These are phyloP conservation scores for Ondatra zibethicus DNA, from an alignment of 2,113 vertebrate genomes.

Conservation along the genomic window DNA sequence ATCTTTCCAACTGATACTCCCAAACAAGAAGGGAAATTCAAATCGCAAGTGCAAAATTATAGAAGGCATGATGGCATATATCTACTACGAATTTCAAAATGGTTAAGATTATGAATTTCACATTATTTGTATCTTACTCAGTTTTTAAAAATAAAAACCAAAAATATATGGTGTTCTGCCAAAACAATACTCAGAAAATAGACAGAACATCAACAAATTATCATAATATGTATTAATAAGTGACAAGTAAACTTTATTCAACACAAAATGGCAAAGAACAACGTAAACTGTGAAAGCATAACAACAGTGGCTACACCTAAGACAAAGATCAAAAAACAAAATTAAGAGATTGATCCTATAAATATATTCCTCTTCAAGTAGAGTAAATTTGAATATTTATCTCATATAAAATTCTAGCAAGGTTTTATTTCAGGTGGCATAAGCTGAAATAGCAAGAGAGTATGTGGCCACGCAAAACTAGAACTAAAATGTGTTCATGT, in stretches of 20 bases:
- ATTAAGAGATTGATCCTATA: neutral
- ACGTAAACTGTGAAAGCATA: neutral
- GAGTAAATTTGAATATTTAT: conserved; percentile 9
- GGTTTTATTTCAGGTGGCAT: conserved; percentile 1
- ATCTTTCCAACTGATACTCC: conserved; percentile 28
- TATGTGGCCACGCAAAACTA: conserved; percentile 17
- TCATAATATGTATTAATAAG: neutral
- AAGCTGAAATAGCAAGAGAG: neutral
- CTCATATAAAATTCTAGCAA: conserved; percentile 6
- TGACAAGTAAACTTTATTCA: neutral
- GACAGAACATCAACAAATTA: neutral
- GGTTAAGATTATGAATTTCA: neutral
- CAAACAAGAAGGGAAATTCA: conserved; percentile 44
- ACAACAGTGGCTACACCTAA: neutral
- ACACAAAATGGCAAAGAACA: neutral
- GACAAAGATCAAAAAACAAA: neutral
- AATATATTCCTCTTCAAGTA: neutral
- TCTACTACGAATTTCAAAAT: neutral
- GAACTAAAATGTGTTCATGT: neutral
- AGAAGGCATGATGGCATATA: neutral
- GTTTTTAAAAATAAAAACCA: neutral
- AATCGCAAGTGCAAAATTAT: conserved; percentile 29
- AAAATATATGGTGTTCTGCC: neutral
- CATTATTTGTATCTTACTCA: neutral
- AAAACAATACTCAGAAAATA: conserved; percentile 26